Conservation (phyloP, 2,888 invertebrate species). For the Hylaea fasciaria region DNA sequence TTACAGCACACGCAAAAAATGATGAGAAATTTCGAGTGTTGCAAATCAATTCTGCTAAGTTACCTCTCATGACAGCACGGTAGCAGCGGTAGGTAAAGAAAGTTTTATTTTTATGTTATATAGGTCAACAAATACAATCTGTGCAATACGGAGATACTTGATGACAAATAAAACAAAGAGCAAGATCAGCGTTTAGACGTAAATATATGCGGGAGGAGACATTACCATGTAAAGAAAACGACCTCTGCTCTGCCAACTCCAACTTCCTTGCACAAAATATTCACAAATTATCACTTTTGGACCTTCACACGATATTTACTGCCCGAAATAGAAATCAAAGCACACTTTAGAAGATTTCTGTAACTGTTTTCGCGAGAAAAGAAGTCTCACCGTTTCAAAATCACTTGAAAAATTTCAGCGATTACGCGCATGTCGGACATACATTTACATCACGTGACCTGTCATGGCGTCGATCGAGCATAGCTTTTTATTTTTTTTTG, state of each 20-base stretch:
- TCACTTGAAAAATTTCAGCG: constrained; percentile 74
- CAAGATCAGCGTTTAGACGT: constrained; percentile 58
- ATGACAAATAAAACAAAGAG: constrained; percentile 55
- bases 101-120: constrained; percentile 28
- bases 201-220: constrained; percentile 62
- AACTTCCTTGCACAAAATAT: constrained; percentile 61
- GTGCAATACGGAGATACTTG: constrained; percentile 22
- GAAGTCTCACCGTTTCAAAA: constrained; percentile 74
- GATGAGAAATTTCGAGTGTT: constrained; percentile 2
- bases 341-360: constrained; percentile 54
- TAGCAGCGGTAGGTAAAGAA: constrained; percentile 17
- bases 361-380: constrained; percentile 59
- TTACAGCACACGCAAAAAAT: neutral
- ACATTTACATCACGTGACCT: constrained; percentile 85
- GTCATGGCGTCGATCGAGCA: constrained; percentile 78
- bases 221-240: constrained; percentile 72
- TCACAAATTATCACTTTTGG: constrained; percentile 43
- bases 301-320: constrained; percentile 57
- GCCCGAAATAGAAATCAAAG: constrained; percentile 41
- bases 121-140: constrained; percentile 28
- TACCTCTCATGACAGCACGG: constrained; percentile 16
- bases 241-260: constrained; percentile 76
- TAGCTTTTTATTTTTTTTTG: constrained; percentile 20
- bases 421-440: constrained; percentile 80
- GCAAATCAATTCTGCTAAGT: constrained; percentile 15